Percentiles rank a stretch among this genome's conserved stretches.
Conservation (phyloP, 2,888 invertebrate genomes). For the Rotaria socialis region DNA sequence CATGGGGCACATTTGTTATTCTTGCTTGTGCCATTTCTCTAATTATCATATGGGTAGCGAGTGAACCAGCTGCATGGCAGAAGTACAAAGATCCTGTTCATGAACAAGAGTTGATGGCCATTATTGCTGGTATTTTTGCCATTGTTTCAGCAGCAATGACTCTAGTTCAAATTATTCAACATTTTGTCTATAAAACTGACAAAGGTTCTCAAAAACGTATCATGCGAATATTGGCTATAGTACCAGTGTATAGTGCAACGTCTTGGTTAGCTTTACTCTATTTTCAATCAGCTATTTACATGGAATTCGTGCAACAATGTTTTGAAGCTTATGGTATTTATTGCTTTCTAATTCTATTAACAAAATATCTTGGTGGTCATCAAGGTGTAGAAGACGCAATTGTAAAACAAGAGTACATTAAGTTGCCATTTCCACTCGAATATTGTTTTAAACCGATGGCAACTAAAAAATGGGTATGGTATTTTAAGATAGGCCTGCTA, state of each 20-base stretch:
- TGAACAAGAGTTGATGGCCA: not conserved
- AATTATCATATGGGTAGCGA: not conserved
- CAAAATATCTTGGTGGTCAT: slow-evolving; percentile 37
- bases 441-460: slow-evolving; percentile 71
- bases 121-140: slow-evolving; percentile 17
- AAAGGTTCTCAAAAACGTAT: slow-evolving; percentile 38
- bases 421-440: slow-evolving; percentile 61
- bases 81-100: slow-evolving; percentile 15
- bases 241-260: slow-evolving; percentile 89
- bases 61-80: not conserved
- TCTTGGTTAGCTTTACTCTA: slow-evolving; percentile 85
- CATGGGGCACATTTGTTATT: not conserved
- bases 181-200: not conserved
- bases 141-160: not conserved
- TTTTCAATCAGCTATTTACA: slow-evolving; percentile 80
- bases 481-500: slow-evolving; percentile 12
- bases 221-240: slow-evolving; percentile 88
- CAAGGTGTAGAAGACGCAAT: slow-evolving; percentile 38
- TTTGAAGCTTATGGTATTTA: slow-evolving; percentile 97
- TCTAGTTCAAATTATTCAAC: not conserved
- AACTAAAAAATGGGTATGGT: not conserved
- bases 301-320: slow-evolving; percentile 86
- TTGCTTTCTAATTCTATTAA: slow-evolving; percentile 66
- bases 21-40: not conserved
- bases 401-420: not conserved